These are phyloP conservation scores for Sarcophaga peregrina DNA, from an alignment of 1,140 invertebrate species.

Conservation along the genomic window DNA sequence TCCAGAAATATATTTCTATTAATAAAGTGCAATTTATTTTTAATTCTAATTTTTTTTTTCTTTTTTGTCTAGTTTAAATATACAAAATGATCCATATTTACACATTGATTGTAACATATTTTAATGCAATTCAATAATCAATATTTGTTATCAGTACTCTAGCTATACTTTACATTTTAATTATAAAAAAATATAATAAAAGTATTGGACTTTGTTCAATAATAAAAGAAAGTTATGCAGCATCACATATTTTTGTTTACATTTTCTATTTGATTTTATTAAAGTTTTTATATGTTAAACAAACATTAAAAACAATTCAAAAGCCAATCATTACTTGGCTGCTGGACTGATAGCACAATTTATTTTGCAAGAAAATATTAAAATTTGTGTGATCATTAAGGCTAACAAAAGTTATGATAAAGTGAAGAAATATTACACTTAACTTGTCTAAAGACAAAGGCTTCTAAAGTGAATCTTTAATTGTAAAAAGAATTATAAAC, in stretches of 20 bases:
- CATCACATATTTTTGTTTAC: no score
- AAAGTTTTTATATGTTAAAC: no score
- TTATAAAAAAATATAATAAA: neutral
- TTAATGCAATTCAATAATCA: neutral
- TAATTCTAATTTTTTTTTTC: neutral
- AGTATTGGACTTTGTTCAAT: neutral
- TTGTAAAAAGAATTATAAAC: no score
- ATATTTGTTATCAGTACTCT: neutral
- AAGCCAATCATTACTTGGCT: no score
- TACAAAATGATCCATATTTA: neutral
- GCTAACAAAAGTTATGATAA: no score
- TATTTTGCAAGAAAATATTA: neutral
- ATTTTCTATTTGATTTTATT: no score
- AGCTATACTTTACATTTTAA: neutral
- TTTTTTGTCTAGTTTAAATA: neutral
- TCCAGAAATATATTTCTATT: no score
- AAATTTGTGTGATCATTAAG: no score
- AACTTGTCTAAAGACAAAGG: no score
- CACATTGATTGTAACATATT: neutral
- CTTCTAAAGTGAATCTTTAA: no score
- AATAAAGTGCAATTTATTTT: constrained; percentile 11
- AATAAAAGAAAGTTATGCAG: neutral
- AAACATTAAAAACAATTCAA: no score
- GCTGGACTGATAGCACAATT: neutral
- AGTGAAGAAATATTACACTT: no score